Conservation (phyloP, 2,113 vertebrate genomes). For the Gymnocephalus cernua region DNA sequence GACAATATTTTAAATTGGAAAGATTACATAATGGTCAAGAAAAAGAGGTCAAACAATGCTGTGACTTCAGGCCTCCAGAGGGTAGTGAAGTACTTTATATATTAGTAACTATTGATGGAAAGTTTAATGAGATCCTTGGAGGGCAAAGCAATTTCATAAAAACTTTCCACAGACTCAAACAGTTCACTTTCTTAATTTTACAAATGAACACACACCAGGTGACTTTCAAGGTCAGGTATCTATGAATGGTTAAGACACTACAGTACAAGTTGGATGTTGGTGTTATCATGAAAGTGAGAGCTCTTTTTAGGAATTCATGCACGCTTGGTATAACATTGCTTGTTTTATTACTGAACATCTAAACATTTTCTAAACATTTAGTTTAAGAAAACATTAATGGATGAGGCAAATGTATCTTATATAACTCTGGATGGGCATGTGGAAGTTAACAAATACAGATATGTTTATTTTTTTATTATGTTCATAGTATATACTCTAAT, state of each 20-base stretch:
- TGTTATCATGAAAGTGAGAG: background rate
- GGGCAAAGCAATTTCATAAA: conserved; percentile 5
- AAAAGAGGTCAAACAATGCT: background rate
- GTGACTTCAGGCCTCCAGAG: too few species aligned
- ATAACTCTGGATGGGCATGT: background rate
- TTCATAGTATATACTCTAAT: conserved; percentile 18
- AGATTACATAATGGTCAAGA: background rate
- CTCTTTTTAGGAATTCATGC: background rate
- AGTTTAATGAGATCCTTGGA: conserved; percentile 36
- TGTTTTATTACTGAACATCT: background rate
- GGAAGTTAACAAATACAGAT: background rate
- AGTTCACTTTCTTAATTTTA: background rate
- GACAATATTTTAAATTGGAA: background rate
- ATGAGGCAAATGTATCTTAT: background rate
- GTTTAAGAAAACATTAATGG: background rate
- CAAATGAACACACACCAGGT: background rate
- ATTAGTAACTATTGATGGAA: too few species aligned
- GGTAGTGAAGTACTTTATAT: too few species aligned
- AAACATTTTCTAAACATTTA: background rate
- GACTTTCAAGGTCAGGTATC: background rate
- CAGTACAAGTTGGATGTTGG: background rate
- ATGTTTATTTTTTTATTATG: conserved; percentile 18
- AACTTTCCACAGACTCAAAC: background rate
- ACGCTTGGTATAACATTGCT: background rate
- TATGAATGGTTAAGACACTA: background rate